Percentiles rank a stretch among this genome's conserved stretches.
These are phyloP conservation scores for Acanthococcus lagerstroemiae DNA, from an alignment of 2,888 invertebrate genomes.

Conservation along the genomic window DNA sequence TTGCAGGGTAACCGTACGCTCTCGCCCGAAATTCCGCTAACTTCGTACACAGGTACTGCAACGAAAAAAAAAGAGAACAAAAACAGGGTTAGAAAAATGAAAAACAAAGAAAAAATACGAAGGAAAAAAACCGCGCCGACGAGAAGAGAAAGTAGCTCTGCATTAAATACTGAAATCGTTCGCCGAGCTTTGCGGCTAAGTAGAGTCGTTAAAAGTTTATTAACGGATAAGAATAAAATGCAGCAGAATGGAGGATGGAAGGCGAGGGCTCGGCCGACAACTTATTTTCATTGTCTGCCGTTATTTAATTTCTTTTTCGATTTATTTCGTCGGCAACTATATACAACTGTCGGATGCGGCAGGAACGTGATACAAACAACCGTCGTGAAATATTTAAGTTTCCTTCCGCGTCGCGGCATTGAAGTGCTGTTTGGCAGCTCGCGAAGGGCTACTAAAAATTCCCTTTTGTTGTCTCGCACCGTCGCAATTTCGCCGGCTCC, in stretches of 20 bases:
- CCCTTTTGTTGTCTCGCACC: no score
- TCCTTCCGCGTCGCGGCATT: neutral
- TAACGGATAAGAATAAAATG: neutral
- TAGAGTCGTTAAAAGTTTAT: conserved; percentile 12
- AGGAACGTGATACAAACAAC: neutral
- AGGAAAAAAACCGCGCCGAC: no score
- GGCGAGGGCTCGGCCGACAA: neutral
- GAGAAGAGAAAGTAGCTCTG: no score
- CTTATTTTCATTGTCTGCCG: neutral
- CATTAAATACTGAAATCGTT: conserved; percentile 2
- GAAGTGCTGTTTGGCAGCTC: no score
- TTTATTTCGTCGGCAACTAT: neutral
- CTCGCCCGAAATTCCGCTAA: conserved; percentile 70
- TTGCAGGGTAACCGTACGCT: conserved; percentile 81
- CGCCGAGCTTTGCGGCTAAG: neutral
- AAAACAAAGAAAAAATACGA: neutral
- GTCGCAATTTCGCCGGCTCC: no score
- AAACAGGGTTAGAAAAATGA: neutral
- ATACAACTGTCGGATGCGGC: neutral
- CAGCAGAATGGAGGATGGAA: neutral
- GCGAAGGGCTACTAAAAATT: no score
- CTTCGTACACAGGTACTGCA: conserved; percentile 67
- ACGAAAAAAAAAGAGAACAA: conserved; percentile 2
- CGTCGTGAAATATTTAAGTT: neutral
- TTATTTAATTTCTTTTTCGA: neutral